Evolutionary conservation across 2,888 invertebrate species (phyloP).

Genomic region (Agrypnus murinus): DNA sequence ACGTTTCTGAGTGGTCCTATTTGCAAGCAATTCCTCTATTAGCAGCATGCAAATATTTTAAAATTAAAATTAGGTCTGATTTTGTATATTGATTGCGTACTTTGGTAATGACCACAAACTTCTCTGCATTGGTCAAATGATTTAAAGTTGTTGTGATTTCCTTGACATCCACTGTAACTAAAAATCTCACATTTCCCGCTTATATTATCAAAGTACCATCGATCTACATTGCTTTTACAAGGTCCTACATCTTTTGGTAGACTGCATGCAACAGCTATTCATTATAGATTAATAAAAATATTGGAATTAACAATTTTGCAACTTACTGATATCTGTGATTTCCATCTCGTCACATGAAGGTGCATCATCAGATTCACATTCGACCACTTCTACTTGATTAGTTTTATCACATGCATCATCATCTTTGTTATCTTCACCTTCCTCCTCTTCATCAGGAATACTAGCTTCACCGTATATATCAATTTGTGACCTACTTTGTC

Average conservation of each 20-base stretch:
- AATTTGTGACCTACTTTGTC: constrained; percentile 42
- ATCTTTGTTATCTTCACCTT: constrained; percentile 66
- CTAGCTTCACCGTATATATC: constrained; percentile 32
- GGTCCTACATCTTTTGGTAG: constrained; percentile 81
- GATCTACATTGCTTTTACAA: constrained; percentile 84
- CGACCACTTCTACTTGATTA: constrained; percentile 73
- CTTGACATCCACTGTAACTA: constrained; percentile 91
- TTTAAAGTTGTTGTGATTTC: constrained; percentile 91
- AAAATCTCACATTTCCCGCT: constrained; percentile 86
- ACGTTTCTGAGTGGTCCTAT: constrained; percentile 65
- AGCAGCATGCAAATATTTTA: constrained; percentile 54
- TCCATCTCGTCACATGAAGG: constrained; percentile 63
- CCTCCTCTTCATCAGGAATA: constrained; percentile 59
- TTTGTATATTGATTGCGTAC: constrained; percentile 64
- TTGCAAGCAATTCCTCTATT: constrained; percentile 67
- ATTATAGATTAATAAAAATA: constrained; percentile 35
- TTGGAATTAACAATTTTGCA: neutral
- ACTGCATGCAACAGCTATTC: constrained; percentile 71
- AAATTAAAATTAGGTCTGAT: neutral
- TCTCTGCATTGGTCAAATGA: constrained; percentile 81
- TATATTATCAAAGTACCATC: constrained; percentile 89
- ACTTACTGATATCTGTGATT: constrained; percentile 55
- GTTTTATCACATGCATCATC: constrained; percentile 70
- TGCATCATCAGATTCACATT: constrained; percentile 68
- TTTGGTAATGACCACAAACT: constrained; percentile 76